A percentile compares a stretch with the other conserved stretches of the same genome.
These are phyloP conservation scores for Drosophila kuntzei DNA, from an alignment of 2,888 invertebrate species.

Conservation along the genomic window DNA sequence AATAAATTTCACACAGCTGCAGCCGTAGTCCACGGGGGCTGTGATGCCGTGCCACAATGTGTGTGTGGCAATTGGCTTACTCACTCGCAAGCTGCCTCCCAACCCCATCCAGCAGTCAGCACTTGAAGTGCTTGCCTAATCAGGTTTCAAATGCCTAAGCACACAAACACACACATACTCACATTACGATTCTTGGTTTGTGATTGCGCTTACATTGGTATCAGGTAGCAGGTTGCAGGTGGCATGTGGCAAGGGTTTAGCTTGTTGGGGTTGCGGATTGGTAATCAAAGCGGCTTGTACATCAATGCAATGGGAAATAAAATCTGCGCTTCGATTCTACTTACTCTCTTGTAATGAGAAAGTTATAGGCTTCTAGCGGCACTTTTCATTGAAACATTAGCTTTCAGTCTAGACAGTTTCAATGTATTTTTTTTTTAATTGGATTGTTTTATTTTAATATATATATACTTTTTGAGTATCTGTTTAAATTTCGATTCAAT, in stretches of 20 bases:
- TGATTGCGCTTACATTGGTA: constrained; percentile 26
- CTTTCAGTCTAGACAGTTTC: constrained; percentile 64
- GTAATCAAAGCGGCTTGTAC: constrained; percentile 66
- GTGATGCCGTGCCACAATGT: constrained; percentile 10
- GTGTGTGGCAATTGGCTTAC: constrained; percentile 53
- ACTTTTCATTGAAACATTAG: constrained; percentile 40
- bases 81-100: constrained; percentile 14
- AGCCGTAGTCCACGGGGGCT: constrained; percentile 18
- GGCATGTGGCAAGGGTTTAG: constrained; percentile 7
- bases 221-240: constrained; percentile 26
- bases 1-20: constrained; percentile 77
- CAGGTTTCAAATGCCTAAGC: constrained; percentile 77
- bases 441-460: too few relatives aligned
- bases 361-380: constrained; percentile 29
- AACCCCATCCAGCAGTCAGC: constrained; percentile 39
- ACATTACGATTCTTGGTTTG: constrained; percentile 18
- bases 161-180: constrained; percentile 33
- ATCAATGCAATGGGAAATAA: constrained; percentile 16
- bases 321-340: constrained; percentile 61
- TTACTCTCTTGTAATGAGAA: constrained; percentile 38
- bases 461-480: constrained; percentile 3
- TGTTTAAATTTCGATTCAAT: constrained; percentile 38
- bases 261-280: constrained; percentile 39
- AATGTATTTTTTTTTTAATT: constrained; percentile 16
- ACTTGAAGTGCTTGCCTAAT: constrained; percentile 79